These are phyloP conservation scores for Dromococcyx pavoninus DNA, from an alignment of 2,797 vertebrate species.

Conservation along the genomic window DNA sequence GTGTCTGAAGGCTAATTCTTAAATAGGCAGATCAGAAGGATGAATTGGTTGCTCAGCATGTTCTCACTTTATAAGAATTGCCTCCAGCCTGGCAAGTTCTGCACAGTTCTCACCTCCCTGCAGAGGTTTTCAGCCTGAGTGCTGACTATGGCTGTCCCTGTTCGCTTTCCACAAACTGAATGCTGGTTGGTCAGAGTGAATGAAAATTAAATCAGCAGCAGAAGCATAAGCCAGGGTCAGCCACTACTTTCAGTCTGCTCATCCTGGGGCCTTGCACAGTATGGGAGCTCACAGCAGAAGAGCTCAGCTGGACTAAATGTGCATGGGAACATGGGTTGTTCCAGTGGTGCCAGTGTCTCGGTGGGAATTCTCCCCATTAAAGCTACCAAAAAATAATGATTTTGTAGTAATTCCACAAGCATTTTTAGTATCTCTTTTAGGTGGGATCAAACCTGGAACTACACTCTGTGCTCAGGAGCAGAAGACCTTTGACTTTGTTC, in stretches of 20 bases:
- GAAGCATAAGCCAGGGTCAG: neutral
- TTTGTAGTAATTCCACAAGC: neutral
- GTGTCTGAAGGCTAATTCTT: neutral
- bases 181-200: neutral
- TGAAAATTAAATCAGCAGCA: neutral
- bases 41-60: neutral
- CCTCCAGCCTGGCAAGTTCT: neutral
- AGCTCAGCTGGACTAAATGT: neutral
- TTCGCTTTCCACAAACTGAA: neutral
- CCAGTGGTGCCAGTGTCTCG: neutral
- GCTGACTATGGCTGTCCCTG: neutral
- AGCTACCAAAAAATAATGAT: neutral
- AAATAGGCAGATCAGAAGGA: neutral
- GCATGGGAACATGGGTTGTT: neutral
- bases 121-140: neutral
- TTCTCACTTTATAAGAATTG: slow-evolving; percentile 9
- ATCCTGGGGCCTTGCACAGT: neutral
- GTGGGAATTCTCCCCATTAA: neutral
- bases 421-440: neutral
- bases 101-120: neutral
- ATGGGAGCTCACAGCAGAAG: neutral
- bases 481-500: neutral
- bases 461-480: neutral
- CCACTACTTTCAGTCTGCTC: neutral
- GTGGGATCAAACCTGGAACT: neutral